A percentile compares a stretch with the other conserved stretches of the same genome.
Conservation (phyloP, 2,888 invertebrate species). For the Caradrina clavipalpis region DNA sequence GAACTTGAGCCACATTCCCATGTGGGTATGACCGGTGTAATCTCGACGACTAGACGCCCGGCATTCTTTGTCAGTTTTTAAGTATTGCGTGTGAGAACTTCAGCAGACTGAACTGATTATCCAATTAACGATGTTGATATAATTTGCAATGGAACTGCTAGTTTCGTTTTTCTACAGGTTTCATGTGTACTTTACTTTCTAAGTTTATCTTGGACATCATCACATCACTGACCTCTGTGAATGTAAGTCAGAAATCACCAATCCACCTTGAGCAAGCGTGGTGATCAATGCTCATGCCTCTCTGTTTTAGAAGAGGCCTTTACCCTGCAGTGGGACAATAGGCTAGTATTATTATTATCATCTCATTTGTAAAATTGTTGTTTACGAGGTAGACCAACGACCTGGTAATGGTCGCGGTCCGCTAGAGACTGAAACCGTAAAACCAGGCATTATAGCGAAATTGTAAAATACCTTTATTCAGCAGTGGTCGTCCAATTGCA, state of each 20-base stretch:
- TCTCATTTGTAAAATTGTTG: background rate
- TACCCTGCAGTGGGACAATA: background rate
- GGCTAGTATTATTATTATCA: too few species aligned
- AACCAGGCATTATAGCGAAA: background rate
- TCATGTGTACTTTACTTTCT: background rate
- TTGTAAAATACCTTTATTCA: too few species aligned
- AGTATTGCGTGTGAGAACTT: conserved; percentile 44
- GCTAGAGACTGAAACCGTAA: background rate
- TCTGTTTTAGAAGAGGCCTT: background rate
- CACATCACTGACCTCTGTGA: background rate
- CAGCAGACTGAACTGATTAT: conserved; percentile 34
- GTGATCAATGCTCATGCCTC: background rate
- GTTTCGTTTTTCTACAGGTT: conserved; percentile 26
- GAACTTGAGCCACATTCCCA: conserved; percentile 61
- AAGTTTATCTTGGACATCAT: background rate
- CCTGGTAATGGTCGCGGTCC: background rate
- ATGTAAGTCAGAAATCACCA: background rate
- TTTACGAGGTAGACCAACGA: background rate
- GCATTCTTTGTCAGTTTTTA: conserved; percentile 31
- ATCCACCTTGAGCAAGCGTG: background rate
- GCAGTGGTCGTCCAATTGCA: background rate
- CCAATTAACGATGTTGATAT: conserved; percentile 52
- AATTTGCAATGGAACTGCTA: conserved; percentile 44
- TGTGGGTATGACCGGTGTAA: conserved; percentile 50
- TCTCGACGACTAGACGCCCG: conserved; percentile 44